Evolutionary conservation across 2,888 invertebrate species (phyloP).

Genomic region (Drosophila mulleri): DNA sequence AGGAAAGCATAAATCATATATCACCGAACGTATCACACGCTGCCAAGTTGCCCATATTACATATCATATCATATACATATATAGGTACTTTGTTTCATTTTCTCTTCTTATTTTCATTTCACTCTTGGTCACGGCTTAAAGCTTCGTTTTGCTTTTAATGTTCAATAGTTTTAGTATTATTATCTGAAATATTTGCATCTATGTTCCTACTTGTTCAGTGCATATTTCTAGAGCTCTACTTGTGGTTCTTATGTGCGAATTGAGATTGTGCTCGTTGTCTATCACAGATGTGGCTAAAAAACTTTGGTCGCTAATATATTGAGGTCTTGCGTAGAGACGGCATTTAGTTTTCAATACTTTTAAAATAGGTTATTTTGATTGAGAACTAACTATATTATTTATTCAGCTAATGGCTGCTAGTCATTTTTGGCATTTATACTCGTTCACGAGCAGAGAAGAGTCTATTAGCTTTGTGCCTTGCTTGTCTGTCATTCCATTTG

Average conservation of each 20-base stretch:
- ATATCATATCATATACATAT: slow-evolving; percentile 4
- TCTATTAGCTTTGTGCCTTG: background rate
- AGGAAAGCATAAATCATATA: slow-evolving; percentile 40
- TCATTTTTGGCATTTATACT: background rate
- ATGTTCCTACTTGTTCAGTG: slow-evolving; percentile 11
- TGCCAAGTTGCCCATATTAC: slow-evolving; percentile 15
- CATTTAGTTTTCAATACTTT: slow-evolving; percentile 2
- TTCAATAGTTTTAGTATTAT: background rate
- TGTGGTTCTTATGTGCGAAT: slow-evolving; percentile 10
- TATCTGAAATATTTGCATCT: background rate
- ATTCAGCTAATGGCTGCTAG: background rate
- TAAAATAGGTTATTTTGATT: background rate
- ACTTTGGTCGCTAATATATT: slow-evolving; percentile 19
- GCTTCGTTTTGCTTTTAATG: slow-evolving; percentile 5
- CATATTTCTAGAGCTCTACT: slow-evolving; percentile 21
- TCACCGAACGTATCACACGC: slow-evolving; percentile 46
- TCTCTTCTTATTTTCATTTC: background rate
- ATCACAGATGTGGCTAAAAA: slow-evolving; percentile 49
- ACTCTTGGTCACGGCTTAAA: slow-evolving; percentile 32
- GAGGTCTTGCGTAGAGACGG: slow-evolving; percentile 19
- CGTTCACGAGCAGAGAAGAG: background rate
- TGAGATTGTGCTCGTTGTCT: slow-evolving; percentile 25
- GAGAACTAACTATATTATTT: background rate
- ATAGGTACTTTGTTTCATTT: background rate
- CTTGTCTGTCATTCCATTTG: background rate